Evolutionary conservation across 2,888 invertebrate species (phyloP).

Genomic region (Diarsia brunnea): DNA sequence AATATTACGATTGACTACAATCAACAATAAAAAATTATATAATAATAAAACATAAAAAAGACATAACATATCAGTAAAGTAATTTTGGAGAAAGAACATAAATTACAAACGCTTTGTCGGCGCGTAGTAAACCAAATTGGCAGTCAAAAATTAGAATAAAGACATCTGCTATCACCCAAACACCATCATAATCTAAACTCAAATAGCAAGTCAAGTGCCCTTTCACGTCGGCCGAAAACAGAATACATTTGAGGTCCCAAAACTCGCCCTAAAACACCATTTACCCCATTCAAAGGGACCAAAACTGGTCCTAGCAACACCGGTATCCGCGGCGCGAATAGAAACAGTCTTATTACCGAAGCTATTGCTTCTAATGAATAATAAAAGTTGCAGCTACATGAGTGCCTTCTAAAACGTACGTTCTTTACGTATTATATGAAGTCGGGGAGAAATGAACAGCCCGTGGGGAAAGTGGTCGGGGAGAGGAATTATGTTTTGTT

Average conservation of each 20-base stretch:
- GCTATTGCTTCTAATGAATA: slow-evolving; percentile 68
- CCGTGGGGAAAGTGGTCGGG: slow-evolving; percentile 15
- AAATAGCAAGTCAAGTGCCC: slow-evolving; percentile 5
- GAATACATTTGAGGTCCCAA: slow-evolving; percentile 18
- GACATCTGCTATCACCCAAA: not conserved
- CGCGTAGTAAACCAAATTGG: not conserved
- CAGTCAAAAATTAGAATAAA: not conserved
- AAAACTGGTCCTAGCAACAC: slow-evolving; percentile 43
- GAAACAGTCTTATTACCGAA: slow-evolving; percentile 68
- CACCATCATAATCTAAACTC: not conserved
- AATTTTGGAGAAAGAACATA: too few relatives aligned
- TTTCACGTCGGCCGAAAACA: not conserved
- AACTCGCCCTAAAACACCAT: not conserved
- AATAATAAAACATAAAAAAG: too few relatives aligned
- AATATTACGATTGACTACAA: too few relatives aligned
- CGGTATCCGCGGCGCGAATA: slow-evolving; percentile 59
- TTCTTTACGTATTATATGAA: slow-evolving; percentile 59
- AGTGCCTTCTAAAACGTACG: slow-evolving; percentile 52
- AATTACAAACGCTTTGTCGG: too few relatives aligned
- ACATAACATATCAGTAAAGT: too few relatives aligned
- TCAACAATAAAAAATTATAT: too few relatives aligned
- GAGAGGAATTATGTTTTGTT: not conserved
- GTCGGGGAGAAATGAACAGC: slow-evolving; percentile 40
- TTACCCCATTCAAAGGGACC: slow-evolving; percentile 28
- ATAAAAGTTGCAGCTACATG: slow-evolving; percentile 66